Percentiles rank a stretch among this genome's conserved stretches.
Conservation (phyloP, 1,140 invertebrate genomes). For the Zaprionus ornatus region DNA sequence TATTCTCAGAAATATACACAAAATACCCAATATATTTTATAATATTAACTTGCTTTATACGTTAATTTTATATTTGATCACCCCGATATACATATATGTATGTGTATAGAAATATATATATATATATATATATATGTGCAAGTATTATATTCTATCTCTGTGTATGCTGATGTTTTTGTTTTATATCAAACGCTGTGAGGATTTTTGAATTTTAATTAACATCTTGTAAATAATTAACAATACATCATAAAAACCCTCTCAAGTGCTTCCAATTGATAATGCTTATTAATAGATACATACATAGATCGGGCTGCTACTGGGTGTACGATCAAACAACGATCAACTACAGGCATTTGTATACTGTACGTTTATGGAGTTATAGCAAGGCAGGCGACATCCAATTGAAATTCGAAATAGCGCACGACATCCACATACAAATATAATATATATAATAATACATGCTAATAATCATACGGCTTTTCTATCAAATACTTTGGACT, state of each 20-base stretch:
- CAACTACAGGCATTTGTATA: neutral
- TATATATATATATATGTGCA: conserved; percentile 14
- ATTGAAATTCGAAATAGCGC: neutral
- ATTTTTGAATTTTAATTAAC: conserved; percentile 29
- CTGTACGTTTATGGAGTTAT: neutral
- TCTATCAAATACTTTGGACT: neutral
- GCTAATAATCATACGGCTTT: neutral
- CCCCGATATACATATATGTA: conserved; percentile 4
- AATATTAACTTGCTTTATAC: neutral
- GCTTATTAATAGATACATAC: neutral
- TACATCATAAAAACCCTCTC: conserved; percentile 59
- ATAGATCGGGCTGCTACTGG: neutral
- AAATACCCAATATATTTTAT: neutral
- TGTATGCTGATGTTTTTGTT: conserved; percentile 25
- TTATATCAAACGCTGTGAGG: conserved; percentile 15
- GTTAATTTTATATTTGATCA: neutral
- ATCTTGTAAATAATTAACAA: conserved; percentile 69
- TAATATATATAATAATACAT: too few relatives aligned
- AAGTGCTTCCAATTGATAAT: conserved; percentile 62
- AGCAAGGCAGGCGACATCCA: neutral
- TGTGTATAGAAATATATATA: neutral
- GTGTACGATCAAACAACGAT: neutral
- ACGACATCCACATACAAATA: neutral
- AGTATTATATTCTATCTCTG: conserved; percentile 18
- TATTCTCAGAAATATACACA: neutral